A percentile compares a stretch with the other conserved stretches of the same genome.
Conservation (phyloP, 1,140 invertebrate species). For the Drosophila willistoni region DNA sequence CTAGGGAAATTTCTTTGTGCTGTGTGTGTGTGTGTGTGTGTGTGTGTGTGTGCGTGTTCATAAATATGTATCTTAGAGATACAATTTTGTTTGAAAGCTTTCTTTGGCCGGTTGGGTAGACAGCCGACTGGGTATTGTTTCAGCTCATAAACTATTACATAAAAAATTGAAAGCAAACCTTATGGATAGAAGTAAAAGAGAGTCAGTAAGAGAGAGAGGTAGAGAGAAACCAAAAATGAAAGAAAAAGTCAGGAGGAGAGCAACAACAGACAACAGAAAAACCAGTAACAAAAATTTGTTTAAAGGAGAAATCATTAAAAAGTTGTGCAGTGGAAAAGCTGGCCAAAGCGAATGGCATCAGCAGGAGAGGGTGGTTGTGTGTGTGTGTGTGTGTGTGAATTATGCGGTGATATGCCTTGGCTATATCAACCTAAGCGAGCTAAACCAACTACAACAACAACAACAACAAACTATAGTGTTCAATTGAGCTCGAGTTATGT, state of each 20-base stretch:
- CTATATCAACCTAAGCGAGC: slow-evolving; percentile 58
- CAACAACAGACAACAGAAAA: slow-evolving; percentile 30
- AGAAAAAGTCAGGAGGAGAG: slow-evolving; percentile 24
- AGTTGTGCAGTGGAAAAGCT: slow-evolving; percentile 34
- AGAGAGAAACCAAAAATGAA: slow-evolving; percentile 21
- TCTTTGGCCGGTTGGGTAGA: slow-evolving; percentile 41
- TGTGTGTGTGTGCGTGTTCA: neutral
- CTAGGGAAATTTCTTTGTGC: neutral
- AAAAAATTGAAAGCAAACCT: slow-evolving; percentile 59
- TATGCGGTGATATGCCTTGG: slow-evolving; percentile 56
- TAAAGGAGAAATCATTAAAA: slow-evolving; percentile 77
- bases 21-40: neutral
- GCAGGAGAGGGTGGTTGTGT: slow-evolving; percentile 12
- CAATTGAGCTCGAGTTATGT: slow-evolving; percentile 78
- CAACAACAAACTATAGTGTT: slow-evolving; percentile 52
- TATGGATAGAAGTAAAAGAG: neutral
- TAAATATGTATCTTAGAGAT: slow-evolving; percentile 12
- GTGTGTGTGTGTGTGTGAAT: slow-evolving; percentile 27
- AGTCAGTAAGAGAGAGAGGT: neutral
- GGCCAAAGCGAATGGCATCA: slow-evolving; percentile 4
- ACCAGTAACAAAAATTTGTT: slow-evolving; percentile 67
- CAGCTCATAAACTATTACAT: slow-evolving; percentile 67
- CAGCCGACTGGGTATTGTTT: slow-evolving; percentile 56
- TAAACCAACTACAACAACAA: slow-evolving; percentile 35
- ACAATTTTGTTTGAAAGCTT: slow-evolving; percentile 52